Evolutionary conservation across 2,797 vertebrate genomes (phyloP).

Genomic region (Ptychobarbus kaznakovi): DNA sequence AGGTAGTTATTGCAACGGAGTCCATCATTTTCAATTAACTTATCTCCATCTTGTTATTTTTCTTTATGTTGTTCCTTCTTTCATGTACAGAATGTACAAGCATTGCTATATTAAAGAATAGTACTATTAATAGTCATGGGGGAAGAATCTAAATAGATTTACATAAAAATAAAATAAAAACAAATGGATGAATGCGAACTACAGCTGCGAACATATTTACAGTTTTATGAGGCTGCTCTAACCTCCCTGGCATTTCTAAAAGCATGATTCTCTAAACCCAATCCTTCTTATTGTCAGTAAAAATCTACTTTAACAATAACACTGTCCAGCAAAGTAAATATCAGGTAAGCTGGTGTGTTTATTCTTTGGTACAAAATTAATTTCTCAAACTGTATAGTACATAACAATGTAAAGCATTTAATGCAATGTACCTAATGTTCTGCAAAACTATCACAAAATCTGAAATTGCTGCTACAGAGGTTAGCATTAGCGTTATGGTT

Average conservation of each 20-base stretch:
- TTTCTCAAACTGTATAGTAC: not conserved
- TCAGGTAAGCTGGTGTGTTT: not conserved
- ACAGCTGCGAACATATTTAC: not conserved
- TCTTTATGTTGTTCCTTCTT: not conserved
- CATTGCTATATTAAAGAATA: not conserved
- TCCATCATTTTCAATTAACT: constrained; percentile 18
- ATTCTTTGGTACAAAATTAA: not conserved
- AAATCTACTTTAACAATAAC: not conserved
- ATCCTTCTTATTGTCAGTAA: not conserved
- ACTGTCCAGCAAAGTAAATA: not conserved
- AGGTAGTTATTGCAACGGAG: constrained; percentile 17
- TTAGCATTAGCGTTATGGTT: not conserved
- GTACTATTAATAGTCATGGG: not conserved
- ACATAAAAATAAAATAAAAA: not conserved
- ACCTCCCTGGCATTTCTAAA: not conserved
- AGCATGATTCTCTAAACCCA: not conserved
- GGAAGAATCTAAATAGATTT: not conserved
- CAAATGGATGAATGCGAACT: not conserved
- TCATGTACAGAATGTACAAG: not conserved
- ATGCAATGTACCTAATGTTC: not conserved
- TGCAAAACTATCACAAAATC: not conserved
- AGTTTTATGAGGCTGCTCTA: not conserved
- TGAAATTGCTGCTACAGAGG: not conserved
- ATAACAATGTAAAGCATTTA: not conserved
- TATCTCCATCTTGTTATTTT: not conserved